Percentiles rank a stretch among this genome's conserved stretches.
phyloP scores from a whole-genome alignment of 1,140 invertebrate genomes.

The Drosophila parvula region DNA sequence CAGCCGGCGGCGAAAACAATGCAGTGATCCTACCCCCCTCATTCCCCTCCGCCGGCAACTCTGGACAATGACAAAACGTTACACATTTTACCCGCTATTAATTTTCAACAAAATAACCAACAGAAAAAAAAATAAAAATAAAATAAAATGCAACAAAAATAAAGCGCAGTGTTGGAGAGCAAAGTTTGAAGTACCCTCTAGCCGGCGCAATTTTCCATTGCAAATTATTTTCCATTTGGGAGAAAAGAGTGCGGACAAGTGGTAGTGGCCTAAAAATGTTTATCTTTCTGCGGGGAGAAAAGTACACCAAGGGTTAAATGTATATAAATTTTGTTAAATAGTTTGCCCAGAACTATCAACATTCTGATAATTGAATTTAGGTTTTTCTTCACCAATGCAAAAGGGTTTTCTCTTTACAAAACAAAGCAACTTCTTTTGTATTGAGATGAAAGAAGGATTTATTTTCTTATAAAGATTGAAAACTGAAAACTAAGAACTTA shows the following conservation, averaged over 20 bases:
- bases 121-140: slow-evolving; percentile 22
- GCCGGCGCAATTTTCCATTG: slow-evolving; percentile 11
- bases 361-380: slow-evolving; percentile 4
- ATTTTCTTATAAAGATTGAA: no score
- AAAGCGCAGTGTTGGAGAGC: slow-evolving; percentile 29
- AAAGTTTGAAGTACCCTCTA: slow-evolving; percentile 33
- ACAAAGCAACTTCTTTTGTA: background rate
- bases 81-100: slow-evolving; percentile 74
- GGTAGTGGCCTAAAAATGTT: slow-evolving; percentile 15
- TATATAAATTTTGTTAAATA: background rate
- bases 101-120: slow-evolving; percentile 69
- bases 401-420: background rate
- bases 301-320: background rate
- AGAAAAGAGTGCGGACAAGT: slow-evolving; percentile 6
- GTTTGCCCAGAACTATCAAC: background rate
- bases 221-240: slow-evolving; percentile 27
- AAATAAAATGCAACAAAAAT: slow-evolving; percentile 9
- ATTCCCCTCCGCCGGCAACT: background rate
- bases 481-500: no score
- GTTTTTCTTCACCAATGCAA: background rate
- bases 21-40: background rate
- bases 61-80: slow-evolving; percentile 70
- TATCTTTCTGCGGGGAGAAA: background rate
- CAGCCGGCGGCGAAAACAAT: slow-evolving; percentile 32
- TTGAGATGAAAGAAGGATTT: no score